Evolutionary conservation across 2,888 invertebrate species (phyloP), one percentile per base, ranked within the genome.

Genomic region (Drosophila meridiana): DNA sequence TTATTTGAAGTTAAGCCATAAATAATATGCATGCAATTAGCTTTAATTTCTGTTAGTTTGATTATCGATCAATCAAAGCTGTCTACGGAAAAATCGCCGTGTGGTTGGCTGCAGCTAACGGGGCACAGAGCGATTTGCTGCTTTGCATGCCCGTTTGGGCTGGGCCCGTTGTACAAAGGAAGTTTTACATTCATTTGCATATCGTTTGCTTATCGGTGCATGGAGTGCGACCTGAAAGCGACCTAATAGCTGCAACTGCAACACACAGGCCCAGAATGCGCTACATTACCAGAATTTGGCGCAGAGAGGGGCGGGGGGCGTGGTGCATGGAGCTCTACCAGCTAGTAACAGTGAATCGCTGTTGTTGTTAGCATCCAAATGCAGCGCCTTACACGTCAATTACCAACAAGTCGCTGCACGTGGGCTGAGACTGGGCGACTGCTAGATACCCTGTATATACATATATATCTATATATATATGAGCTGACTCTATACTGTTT

Each of bases 161-260:
- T 53, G 38, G 26, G 14, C n/a, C 28, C 20, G 38, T 34, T 38
- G 55, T 9, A 28, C 38, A 55, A 56, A n/a, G 34, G 52, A 64
- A 52, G 43, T 53, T 48, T 57, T 57, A 56, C 57, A 42, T 73
- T 40, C 52, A 52, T 71, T 71, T 71, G 71, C 71, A 65, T 65
- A 65, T 55, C 56, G 50, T 57, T 73, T 73, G 57, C 56, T 45
- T 73, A 32, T 32, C 66, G 47, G 14, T 20, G 52, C 34, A 13
- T 20, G 45, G 40, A 45, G 28, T 52, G 38, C 43, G 65, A 34
- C 14, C 36, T 32, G 47, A n/a, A 34, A 67, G 32, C 68, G 13
- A 32, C 38, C 34, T 40, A 36, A 20, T 38, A 14, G 40, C 26
- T 13, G 13, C 13, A 36, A 4, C 53, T 11, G 11, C 40, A 30